phyloP scores from a whole-genome alignment of 2,113 vertebrate genomes.

The Marmota monax region DNA sequence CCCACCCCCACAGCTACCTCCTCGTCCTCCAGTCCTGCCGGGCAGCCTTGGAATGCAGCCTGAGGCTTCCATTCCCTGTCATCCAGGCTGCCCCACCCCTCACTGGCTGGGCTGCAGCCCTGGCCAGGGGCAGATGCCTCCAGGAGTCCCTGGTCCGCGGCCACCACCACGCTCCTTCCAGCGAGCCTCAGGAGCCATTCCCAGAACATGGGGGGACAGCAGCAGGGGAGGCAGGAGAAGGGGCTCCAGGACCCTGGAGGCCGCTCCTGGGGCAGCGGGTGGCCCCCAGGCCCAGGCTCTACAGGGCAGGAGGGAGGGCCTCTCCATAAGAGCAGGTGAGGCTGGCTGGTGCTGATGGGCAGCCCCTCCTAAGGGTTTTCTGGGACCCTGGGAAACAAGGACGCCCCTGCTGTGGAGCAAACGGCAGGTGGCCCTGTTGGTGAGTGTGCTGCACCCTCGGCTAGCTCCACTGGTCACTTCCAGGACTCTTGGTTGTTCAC shows the following conservation, averaged over 20 bases:
- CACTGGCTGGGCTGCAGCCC: neutral
- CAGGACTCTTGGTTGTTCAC: neutral
- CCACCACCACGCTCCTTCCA: neutral
- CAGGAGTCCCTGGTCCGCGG: too few relatives aligned
- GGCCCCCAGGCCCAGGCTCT: neutral
- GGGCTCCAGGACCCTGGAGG: too few relatives aligned
- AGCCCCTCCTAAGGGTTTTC: too few relatives aligned
- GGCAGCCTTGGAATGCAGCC: neutral
- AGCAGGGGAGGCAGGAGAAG: too few relatives aligned
- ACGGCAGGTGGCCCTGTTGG: too few relatives aligned
- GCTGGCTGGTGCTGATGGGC: too few relatives aligned
- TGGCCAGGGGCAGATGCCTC: neutral
- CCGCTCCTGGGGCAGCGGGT: fast-evolving
- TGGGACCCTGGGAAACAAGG: too few relatives aligned
- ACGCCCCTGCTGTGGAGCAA: too few relatives aligned
- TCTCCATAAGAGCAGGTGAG: too few relatives aligned
- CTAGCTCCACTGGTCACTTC: neutral
- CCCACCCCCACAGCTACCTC: neutral
- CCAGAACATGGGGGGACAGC: neutral
- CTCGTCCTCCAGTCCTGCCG: neutral
- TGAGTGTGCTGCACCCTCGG: fast-evolving
- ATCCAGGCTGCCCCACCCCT: too few relatives aligned
- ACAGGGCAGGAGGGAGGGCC: neutral
- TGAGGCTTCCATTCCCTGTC: fast-evolving
- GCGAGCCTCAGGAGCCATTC: neutral